Base-by-base conservation (phyloP, 1,140 invertebrate species). In the Sarcophaga bullata region DNA sequence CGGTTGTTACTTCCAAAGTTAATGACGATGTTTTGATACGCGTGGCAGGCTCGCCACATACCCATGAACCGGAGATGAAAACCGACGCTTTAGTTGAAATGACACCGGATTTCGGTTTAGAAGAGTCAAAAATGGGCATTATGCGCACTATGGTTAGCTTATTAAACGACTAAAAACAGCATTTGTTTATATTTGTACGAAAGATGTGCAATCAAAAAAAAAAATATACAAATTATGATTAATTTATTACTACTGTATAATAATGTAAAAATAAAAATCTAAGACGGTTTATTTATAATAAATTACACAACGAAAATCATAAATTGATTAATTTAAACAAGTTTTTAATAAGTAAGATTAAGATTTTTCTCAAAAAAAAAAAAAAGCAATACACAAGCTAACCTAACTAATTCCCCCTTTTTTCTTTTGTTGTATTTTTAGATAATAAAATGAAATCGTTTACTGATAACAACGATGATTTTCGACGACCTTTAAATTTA, bases 1-100 rank as follows among this genome's bases (percentile, higher is more conserved):
- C 89, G 0, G 76, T 90, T 25, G 89, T 90, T 8, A 90, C 89
- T 3, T 90, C 89, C 9, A 90, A 90, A 84, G 68, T 85, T 6
- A 84, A 85, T 6, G 83, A 83, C 54, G 86, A 88, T 78, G 86
- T 86, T 0, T 82, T 85, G 0, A 81, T 90, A 9, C 85, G 89
- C 0, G 86, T 89, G 1, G 83, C 89, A 9, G 89, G 89, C 15
- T 72, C 86, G 6, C 89, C 89, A 11, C 89, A 90, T 83, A 89
- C 89, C 5, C 89, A 90, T 50, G 85, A 83, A 7, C 86, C 85
- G 2, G 89, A 90, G 81, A 84, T 90, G 19, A 87, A 84, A 84
- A n/a, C 83, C 6, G 86, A 87, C 47, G 84, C 49, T 48, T 83
- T 87, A 0, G 80, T 87, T 19, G 88, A 89, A 25, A 83, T 89